Evolutionary conservation across 1,140 invertebrate genomes (phyloP), one percentile per base, ranked within the genome.

Genomic region (Aphaenogaster floridana): DNA sequence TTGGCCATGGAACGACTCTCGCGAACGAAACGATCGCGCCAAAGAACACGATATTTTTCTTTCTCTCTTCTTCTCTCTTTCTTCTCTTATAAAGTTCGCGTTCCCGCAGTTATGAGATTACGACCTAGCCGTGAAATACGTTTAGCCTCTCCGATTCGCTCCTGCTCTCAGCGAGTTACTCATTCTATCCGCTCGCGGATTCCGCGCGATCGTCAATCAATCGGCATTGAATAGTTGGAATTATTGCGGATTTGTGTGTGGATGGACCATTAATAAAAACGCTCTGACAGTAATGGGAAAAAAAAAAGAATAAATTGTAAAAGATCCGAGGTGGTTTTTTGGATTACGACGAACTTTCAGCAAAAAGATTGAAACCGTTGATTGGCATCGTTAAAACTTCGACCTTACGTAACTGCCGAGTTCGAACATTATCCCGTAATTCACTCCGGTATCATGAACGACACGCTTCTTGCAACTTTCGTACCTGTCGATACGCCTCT

Each of bases 71-170:
- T 15, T 36, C 8, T 6, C 17, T 9, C n/a, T 39, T 17, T 21
- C 34, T 39, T 21, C 11, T 59, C 7, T 34, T 13, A 28, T 11
- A 69, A 45, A 36, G 34, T 28, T 69, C 61, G 61, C 77, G 34
- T 80, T 80, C 63, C 63, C 45, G 63, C 45, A 80, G 64, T 80
- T 80, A 80, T 48, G 78, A 80, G 66, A 80, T 68, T 80, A 80
- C 45, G 48, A 80, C 45, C 36, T 45, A 50, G 48, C 63, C 63
- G 36, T 66, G 78, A 80, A 69, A 80, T 80, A 21, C 63, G 48
- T 80, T 80, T 69, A 17, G 63, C n/a, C 34, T 80, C 45, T 68
- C 21, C 34, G 63, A 80, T 39, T 28, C 76, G 15, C 63, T 69
- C 17, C 64, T 52, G 63, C 34, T 80, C 63, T 54, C n/a, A 63